These are phyloP conservation scores for Forbesichthys agassizii DNA, from an alignment of 2,113 vertebrate genomes.

Conservation along the genomic window DNA sequence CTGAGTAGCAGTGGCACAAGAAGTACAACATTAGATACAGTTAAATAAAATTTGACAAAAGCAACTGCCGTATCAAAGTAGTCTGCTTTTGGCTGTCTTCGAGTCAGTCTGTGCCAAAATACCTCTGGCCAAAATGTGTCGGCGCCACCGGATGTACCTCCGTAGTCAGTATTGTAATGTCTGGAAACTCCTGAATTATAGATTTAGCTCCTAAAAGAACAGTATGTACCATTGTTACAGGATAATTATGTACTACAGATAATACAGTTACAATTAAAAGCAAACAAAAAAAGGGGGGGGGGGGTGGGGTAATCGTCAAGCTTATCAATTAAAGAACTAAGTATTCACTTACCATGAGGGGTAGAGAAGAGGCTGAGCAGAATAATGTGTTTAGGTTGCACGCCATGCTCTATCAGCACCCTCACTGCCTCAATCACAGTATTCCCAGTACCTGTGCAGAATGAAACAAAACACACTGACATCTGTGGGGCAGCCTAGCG, in stretches of 20 bases:
- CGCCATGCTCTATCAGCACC: slow-evolving; percentile 91
- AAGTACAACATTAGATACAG: slow-evolving; percentile 43
- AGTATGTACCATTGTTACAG: background rate
- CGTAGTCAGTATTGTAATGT: slow-evolving; percentile 95
- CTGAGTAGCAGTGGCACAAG: slow-evolving; percentile 43
- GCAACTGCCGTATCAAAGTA: slow-evolving; percentile 13
- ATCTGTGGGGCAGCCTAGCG: background rate
- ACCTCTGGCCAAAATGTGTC: slow-evolving; percentile 96
- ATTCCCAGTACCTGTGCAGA: slow-evolving; percentile 87
- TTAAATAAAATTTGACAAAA: slow-evolving; percentile 36
- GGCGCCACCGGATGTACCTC: slow-evolving; percentile 95
- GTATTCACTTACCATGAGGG: slow-evolving; percentile 83
- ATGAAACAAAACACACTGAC: slow-evolving; percentile 1
- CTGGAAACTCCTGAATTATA: slow-evolving; percentile 96
- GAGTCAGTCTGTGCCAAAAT: slow-evolving; percentile 92
- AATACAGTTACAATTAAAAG: too few relatives aligned
- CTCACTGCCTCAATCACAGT: slow-evolving; percentile 95
- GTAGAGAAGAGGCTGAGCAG: slow-evolving; percentile 95
- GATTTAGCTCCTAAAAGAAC: slow-evolving; percentile 87
- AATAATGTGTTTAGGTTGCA: slow-evolving; percentile 91
- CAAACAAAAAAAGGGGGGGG: too few relatives aligned
- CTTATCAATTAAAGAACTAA: background rate
- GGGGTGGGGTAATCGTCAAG: background rate
- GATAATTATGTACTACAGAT: background rate
- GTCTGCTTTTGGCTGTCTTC: slow-evolving; percentile 44